Conservation (phyloP, 2,797 vertebrate species). For the Meda fulgida region DNA sequence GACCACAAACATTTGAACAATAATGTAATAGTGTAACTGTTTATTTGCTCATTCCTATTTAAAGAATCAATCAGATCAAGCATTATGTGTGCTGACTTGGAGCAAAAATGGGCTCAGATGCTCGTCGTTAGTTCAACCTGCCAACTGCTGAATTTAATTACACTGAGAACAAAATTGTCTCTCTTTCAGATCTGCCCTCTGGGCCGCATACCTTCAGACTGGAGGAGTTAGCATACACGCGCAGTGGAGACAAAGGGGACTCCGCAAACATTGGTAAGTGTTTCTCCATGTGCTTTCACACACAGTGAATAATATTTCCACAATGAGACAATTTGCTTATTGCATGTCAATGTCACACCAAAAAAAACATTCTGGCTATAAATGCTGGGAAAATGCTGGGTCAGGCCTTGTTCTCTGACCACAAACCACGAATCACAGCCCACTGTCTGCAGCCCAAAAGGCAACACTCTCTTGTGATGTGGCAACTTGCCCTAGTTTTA, state of each 20-base stretch:
- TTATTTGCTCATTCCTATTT: background rate
- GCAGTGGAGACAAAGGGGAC: slow-evolving; percentile 89
- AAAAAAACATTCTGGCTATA: slow-evolving; percentile 12
- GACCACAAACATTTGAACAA: background rate
- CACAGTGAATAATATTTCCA: slow-evolving; percentile 30
- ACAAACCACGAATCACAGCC: slow-evolving; percentile 39
- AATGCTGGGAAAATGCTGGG: slow-evolving; percentile 10
- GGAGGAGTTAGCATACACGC: slow-evolving; percentile 85
- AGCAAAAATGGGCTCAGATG: slow-evolving; percentile 9
- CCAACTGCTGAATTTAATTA: slow-evolving; percentile 19
- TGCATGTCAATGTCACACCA: slow-evolving; percentile 18
- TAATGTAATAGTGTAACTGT: background rate
- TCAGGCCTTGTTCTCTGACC: slow-evolving; percentile 38
- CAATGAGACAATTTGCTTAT: slow-evolving; percentile 20
- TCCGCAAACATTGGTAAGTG: slow-evolving; percentile 85
- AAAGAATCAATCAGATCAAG: background rate
- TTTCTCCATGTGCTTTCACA: slow-evolving; percentile 28
- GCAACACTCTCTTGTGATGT: slow-evolving; percentile 35
- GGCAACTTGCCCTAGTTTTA: slow-evolving; percentile 7
- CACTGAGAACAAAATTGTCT: slow-evolving; percentile 8
- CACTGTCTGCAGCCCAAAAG: slow-evolving; percentile 19
- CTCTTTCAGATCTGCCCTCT: slow-evolving; percentile 78
- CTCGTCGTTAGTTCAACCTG: background rate
- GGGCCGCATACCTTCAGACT: slow-evolving; percentile 81
- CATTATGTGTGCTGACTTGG: background rate